A percentile compares a stretch with the other conserved stretches of the same genome.
phyloP scores from a whole-genome alignment of 2,888 invertebrate genomes.

The Volucella zonaria region DNA sequence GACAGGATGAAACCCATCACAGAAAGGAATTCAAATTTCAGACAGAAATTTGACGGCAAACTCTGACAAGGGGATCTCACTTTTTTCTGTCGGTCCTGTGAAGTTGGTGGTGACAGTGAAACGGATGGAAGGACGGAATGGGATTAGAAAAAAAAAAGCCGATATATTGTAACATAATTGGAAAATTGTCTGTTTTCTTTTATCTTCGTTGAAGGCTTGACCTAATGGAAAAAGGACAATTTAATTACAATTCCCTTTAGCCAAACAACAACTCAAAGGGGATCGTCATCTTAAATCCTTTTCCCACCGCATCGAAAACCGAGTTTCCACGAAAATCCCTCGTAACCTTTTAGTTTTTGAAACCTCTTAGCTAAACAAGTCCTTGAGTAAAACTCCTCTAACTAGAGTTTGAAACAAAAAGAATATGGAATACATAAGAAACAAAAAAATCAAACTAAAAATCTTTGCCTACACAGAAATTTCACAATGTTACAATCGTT shows the following conservation, averaged over 20 bases:
- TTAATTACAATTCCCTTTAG: not conserved
- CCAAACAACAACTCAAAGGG: not conserved
- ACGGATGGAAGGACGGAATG: not conserved
- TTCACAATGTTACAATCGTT: too few species aligned
- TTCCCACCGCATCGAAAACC: too few species aligned
- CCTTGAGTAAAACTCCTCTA: not conserved
- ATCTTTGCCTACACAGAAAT: too few species aligned
- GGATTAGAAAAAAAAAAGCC: not conserved
- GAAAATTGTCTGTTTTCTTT: not conserved
- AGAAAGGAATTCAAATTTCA: conserved; percentile 18
- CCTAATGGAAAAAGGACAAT: not conserved
- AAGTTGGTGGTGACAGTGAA: not conserved
- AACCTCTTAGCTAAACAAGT: too few species aligned
- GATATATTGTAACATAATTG: not conserved
- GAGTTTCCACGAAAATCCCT: too few species aligned
- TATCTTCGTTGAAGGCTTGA: not conserved
- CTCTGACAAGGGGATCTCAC: not conserved
- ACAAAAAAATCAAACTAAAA: too few species aligned
- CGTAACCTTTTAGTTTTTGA: too few species aligned
- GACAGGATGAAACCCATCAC: conserved; percentile 22
- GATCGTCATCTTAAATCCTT: not conserved
- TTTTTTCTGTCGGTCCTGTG: too few species aligned
- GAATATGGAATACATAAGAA: too few species aligned
- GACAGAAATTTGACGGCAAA: conserved; percentile 12
- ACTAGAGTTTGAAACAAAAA: not conserved